Percentiles rank a stretch among this genome's conserved stretches.
Conservation (phyloP, 2,797 vertebrate species). For the Melanotaenia parkinsoni region DNA sequence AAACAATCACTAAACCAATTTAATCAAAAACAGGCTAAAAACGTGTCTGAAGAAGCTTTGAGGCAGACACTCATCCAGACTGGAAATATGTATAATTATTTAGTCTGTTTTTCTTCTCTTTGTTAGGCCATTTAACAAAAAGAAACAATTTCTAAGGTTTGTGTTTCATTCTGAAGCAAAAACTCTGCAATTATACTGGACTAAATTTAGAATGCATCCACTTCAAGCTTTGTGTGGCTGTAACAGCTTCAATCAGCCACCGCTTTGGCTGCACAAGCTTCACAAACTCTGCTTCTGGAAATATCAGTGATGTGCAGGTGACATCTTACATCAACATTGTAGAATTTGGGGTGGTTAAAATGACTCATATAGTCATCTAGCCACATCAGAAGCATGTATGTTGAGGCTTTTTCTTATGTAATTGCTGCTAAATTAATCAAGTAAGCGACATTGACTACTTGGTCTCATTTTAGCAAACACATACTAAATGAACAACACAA, state of each 20-base stretch:
- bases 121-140: slow-evolving; percentile 67
- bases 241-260: slow-evolving; percentile 14
- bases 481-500: background rate
- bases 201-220: slow-evolving; percentile 51
- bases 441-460: background rate
- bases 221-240: slow-evolving; percentile 4
- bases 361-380: background rate
- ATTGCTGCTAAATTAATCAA: background rate
- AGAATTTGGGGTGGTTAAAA: background rate
- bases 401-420: background rate
- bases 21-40: background rate
- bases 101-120: background rate
- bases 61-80: slow-evolving; percentile 17
- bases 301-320: background rate
- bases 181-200: slow-evolving; percentile 2
- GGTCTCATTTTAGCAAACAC: background rate
- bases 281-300: background rate
- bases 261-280: background rate
- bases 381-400: background rate
- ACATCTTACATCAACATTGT: background rate
- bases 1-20: slow-evolving; percentile 29
- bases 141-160: slow-evolving; percentile 51
- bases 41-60: slow-evolving; percentile 12
- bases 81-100: slow-evolving; percentile 20
- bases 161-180: slow-evolving; percentile 32